phyloP scores from a whole-genome alignment of 2,888 invertebrate genomes.

The Stenichneumon culpator region DNA sequence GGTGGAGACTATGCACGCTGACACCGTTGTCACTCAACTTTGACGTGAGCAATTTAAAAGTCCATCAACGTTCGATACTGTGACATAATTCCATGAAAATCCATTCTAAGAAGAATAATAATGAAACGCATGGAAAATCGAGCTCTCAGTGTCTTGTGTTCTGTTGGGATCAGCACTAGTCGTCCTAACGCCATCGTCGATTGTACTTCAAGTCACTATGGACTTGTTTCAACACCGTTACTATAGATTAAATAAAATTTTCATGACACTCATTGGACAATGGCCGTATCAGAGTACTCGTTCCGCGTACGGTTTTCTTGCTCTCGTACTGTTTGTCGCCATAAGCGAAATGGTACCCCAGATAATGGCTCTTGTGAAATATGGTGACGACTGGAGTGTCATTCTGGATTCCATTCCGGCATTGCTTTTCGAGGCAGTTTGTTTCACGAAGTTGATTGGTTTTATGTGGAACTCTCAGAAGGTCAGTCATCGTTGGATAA shows the following conservation, averaged over 20 bases:
- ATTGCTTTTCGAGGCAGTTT: background rate
- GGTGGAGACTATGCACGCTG: background rate
- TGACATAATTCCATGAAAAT: no score
- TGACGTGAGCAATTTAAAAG: background rate
- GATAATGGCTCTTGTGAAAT: constrained; percentile 19
- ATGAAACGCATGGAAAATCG: background rate
- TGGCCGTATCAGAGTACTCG: constrained; percentile 47
- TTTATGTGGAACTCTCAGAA: no score
- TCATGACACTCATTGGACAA: constrained; percentile 37
- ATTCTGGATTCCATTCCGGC: background rate
- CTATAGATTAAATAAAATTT: constrained; percentile 43
- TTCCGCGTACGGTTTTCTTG: background rate
- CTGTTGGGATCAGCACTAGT: background rate
- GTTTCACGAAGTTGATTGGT: no score
- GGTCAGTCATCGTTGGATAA: no score
- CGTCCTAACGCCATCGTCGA: background rate
- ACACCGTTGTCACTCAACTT: background rate
- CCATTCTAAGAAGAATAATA: no score
- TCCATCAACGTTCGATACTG: no score
- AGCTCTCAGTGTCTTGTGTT: background rate
- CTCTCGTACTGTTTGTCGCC: background rate
- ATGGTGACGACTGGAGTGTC: constrained; percentile 27
- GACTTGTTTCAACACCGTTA: constrained; percentile 35
- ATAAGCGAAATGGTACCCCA: constrained; percentile 40
- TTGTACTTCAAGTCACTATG: constrained; percentile 15